Base-by-base conservation (phyloP, 1,140 invertebrate genomes). In the Heliconius congener region DNA sequence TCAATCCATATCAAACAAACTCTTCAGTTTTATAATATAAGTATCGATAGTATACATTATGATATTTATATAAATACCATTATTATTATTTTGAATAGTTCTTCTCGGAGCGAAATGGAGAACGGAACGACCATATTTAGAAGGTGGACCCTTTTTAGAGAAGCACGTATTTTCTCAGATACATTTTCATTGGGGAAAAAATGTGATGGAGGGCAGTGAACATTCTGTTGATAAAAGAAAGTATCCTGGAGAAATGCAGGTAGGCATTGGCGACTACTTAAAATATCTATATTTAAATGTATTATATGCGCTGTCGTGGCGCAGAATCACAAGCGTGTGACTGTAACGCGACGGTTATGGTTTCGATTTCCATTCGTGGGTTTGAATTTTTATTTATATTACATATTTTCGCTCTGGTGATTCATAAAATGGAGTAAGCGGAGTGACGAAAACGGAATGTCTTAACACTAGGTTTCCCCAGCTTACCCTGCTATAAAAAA, bases 111-210 rank as follows among this genome's bases (percentile, higher is more conserved):
- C 93, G 16, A 96, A 95, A 89, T 96, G 96, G 96, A 87, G 88
- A 34, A 86, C 94, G 3, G 95, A 96, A 80, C 79, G 94, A 13
- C 95, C 96, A 0, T 96, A 95, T 82, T 74, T 97, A 23, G 88
- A 91, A 52, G 95, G 95, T 6, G 97, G 97, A 1, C 96, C 96
- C 0, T 93, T 97, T 74, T 83, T 90, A 2, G 95, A 95, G 4
- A 96, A 96, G 76, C 97, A 97, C 82, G 88, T 96, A 0, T 96
- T 98, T 71, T 96, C 96, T 0, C 97, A 97, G 87, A 92, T 98
- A 60, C 98, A 98, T 92, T 97, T 98, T 79, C 98, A 98, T 88
- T 98, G 98, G 97, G 97, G 97, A 3, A 84, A 92, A 19, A 95
- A 96, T 66, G 95, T 97, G 84, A 95, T 95, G 86, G 91, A 95